Percentiles rank a stretch among this genome's conserved stretches.
These are phyloP conservation scores for Oxystoma pomonae DNA, from an alignment of 2,888 invertebrate genomes.

Conservation along the genomic window DNA sequence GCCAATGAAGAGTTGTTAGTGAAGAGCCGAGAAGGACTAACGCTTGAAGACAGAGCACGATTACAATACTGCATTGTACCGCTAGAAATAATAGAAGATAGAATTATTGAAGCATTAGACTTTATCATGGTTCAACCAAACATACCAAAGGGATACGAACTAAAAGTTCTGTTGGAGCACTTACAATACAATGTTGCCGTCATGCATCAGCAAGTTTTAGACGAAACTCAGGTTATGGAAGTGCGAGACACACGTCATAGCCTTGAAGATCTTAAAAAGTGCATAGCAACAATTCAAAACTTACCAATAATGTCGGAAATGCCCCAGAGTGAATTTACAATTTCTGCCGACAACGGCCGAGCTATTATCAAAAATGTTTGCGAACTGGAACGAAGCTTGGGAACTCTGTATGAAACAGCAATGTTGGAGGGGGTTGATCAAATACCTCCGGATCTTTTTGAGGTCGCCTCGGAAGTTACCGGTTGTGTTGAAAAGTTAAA, in stretches of 20 bases:
- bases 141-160: conserved; percentile 20
- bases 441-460: conserved; percentile 34
- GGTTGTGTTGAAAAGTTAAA: conserved; percentile 40
- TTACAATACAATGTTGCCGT: conserved; percentile 40
- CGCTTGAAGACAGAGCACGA: conserved; percentile 41
- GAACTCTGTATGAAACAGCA: conserved; percentile 35
- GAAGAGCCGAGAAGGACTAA: conserved; percentile 50
- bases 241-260: conserved; percentile 26
- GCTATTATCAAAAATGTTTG: conserved; percentile 35
- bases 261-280: conserved; percentile 37
- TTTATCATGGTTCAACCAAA: conserved; percentile 24
- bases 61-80: conserved; percentile 51
- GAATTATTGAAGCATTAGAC: conserved; percentile 53
- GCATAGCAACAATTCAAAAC: conserved; percentile 38
- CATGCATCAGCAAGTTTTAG: conserved; percentile 40
- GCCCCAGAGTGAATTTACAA: conserved; percentile 22
- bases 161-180: conserved; percentile 35
- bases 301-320: conserved; percentile 36
- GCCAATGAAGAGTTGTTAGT: conserved; percentile 47
- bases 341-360: conserved; percentile 27
- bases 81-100: conserved; percentile 52
- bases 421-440: conserved; percentile 33
- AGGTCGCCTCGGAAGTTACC: conserved; percentile 38
- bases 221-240: conserved; percentile 34
- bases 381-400: conserved; percentile 38